Evolutionary conservation across 1,140 invertebrate species (phyloP).

Genomic region (Chrysomallon squamiferum): DNA sequence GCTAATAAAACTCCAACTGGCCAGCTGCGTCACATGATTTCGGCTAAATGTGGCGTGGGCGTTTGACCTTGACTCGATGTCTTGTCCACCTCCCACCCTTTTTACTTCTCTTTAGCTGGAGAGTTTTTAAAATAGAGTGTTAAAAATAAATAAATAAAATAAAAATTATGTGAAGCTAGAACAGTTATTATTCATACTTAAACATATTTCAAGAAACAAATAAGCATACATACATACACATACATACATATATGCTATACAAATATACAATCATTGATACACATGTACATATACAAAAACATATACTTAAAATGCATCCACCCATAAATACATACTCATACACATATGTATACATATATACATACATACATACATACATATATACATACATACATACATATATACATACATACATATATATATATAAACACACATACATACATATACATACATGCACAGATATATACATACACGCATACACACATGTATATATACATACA

Average conservation of each 20-base stretch:
- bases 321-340: background rate
- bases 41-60: background rate
- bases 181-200: background rate
- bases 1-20: too few species aligned
- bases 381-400: background rate
- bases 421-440: conserved; percentile 9
- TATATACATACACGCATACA: background rate
- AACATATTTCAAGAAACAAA: too few species aligned
- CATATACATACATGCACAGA: background rate
- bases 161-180: background rate
- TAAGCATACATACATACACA: background rate
- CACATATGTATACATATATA: conserved; percentile 4
- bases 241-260: background rate
- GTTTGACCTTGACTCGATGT: background rate
- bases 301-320: background rate
- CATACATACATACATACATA: conserved; percentile 6
- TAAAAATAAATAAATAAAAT: background rate
- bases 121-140: background rate
- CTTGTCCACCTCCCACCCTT: background rate
- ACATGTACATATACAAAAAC: background rate
- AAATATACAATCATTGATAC: background rate
- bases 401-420: conserved; percentile 2
- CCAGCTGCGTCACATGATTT: too few species aligned
- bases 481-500: background rate
- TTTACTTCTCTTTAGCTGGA: background rate